phyloP scores from a whole-genome alignment of 2,797 vertebrate genomes.

The Allobates femoralis region DNA sequence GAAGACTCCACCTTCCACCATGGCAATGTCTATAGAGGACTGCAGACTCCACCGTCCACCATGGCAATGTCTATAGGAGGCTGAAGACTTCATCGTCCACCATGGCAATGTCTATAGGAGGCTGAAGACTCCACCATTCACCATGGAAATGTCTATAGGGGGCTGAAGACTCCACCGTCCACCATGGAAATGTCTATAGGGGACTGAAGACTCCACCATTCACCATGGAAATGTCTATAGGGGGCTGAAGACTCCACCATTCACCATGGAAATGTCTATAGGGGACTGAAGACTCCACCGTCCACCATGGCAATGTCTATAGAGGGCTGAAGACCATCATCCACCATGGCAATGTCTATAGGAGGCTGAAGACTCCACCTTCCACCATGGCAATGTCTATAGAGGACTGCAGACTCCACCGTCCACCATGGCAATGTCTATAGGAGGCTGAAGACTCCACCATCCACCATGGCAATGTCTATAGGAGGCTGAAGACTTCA shows the following conservation, averaged over 20 bases:
- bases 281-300: neutral
- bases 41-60: neutral
- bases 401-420: neutral
- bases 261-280: neutral
- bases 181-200: neutral
- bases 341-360: neutral
- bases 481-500: neutral
- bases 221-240: neutral
- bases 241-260: neutral
- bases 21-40: neutral
- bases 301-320: neutral
- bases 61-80: neutral
- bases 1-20: neutral
- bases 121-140: too few species aligned
- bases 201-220: neutral
- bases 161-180: neutral
- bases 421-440: neutral
- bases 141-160: neutral
- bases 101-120: neutral
- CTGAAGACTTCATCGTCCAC: too few species aligned
- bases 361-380: neutral
- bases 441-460: neutral
- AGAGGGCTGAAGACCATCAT: neutral
- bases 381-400: neutral
- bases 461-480: neutral